Evolutionary conservation across 1,140 invertebrate genomes (phyloP), one percentile per base, ranked within the genome.

Genomic region (Drosophila simulans): DNA sequence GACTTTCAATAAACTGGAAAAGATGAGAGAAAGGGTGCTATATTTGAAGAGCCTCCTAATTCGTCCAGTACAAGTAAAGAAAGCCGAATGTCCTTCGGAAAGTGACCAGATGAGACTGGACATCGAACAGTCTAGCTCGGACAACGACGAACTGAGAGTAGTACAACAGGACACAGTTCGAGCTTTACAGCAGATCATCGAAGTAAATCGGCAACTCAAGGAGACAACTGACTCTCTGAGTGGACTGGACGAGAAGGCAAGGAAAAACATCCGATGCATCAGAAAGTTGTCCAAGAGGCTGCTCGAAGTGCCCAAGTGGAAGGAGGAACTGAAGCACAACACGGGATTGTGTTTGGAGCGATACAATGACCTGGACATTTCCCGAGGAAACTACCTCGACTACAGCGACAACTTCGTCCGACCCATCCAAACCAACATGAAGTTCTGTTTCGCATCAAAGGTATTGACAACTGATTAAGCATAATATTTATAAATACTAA

Each of bases 301-400:
- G 7, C 17, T 11, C 0, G n/a, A 42, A 11, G 27, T 76, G 35
- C 45, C 27, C 20, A 37, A 48, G 15, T 76, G 72, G 65, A 35
- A 49, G 3, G 45, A 51, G 22, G 35, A 39, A 3, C 27, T 17
- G 1, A 34, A 58, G 15, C 17, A 59, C 8, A 13, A 43, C 17
- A 37, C n/a, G 7, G 73, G 27, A 0, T 5, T 39, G 22, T 75
- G 73, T 10, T 3, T 68, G 0, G 72, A 76, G 25, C 73, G 72
- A 15, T 40, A 43, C 22, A 20, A 27, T 1, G 42, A 76, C 5
- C 10, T 76, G 7, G 13, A 56, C 11, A 35, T 52, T 0, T 11
- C 2, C 7, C n/a, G 15, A 10, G 46, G 43, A 20, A 31, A 1
- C 17, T 35, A 37, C 12, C 1, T 15, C 0, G 51, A 71, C 20